Base-by-base conservation (phyloP, 2,888 invertebrate species). In the Habroteleia sp. region DNA sequence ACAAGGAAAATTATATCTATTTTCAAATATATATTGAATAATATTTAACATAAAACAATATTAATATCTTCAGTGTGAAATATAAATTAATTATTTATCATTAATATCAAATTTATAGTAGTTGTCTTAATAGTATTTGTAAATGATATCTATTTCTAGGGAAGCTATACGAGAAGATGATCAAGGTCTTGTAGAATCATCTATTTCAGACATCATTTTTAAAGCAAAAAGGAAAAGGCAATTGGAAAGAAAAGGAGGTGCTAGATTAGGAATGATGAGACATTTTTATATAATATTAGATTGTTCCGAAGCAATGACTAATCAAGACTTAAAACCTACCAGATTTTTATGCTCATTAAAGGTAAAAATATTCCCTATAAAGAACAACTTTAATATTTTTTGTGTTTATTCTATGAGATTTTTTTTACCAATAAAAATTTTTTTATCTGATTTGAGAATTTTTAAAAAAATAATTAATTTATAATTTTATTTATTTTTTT, bases 261-360 rank as follows among this genome's bases (percentile, higher is more conserved):
- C 96, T 35, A 93, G 97, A 63, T 91, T 99, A 23, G 99, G 99
- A 27, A 99, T 99, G 97, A 99, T 99, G 99, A 92, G 99, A 42
- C 98, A 99, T 89, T 89, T 99, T 58, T 96, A 94, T 84, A 89
- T 99, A 1, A 92, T 99, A 13, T 89, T 99, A 1, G 99, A 99
- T 88, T 94, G 96, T 86, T 99, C 99, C 0, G 95, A 96, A 83
- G 93, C 97, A 0, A 99, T 99, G 99, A 92, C 92, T 29, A 95
- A 95, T 80, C 97, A 97, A 84, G 98, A 99, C 89, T 90, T 99
- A 42, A 98, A 97, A 89, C 99, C 99, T 0, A 96, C 96, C 1
- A 90, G 98, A 77, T 92, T 97, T 76, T 85, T 96, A 1, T 96
- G 97, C 83, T 94, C 96, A 2, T 86, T 96, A 1, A 98, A 97